Base-by-base conservation (phyloP, 1,140 invertebrate species). In the Phymorhynchus buccinoides region DNA sequence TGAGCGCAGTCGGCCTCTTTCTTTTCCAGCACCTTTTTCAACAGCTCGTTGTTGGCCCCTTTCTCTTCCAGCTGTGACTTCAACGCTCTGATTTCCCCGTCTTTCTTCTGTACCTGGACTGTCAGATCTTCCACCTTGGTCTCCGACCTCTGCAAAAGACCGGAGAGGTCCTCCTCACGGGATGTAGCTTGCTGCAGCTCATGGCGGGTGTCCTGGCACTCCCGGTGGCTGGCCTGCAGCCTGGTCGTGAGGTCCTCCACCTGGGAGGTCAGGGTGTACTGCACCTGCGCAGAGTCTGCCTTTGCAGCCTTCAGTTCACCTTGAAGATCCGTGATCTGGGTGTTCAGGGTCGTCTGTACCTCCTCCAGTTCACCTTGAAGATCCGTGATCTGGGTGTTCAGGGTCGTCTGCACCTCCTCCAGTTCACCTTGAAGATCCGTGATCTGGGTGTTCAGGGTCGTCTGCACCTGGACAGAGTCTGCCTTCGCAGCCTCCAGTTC, bases 1-100 rank as follows among this genome's bases (percentile, higher is more conserved):
- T 73, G 6, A 73, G 22, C 66, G 32, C 71, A 73, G 7, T 73
- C 71, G 7, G 71, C 71, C 30, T 73, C 71, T 35, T 73, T 73
- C 71, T 73, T 35, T 39, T 73, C 71, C 32, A 73, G 71, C 32
- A 35, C 7, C 37, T 73, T 73, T 39, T 73, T 73, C 71, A 73
- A 14, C 7, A 35, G 71, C 37, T 73, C 30, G 22, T 62, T 62
- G 56, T 71, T 18, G 4, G 30, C 7, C 1, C 30, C 30, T 7
- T 27, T 71, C 68, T 71, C 68, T 32, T 71, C 30, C n/a, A 71
- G 68, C 68, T 71, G 68, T 71, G 30, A 71, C 30, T 35, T 62
- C 14, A 27, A 4, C 22, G 56, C 6, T 22, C 14, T 62, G 18
- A 62, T 4, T 62, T 62, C 56, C 22, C 56, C 0, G 6, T 12